Percentiles rank a stretch among this genome's conserved stretches.
These are phyloP conservation scores for Conomelus anceps DNA, from an alignment of 2,888 invertebrate genomes.

Conservation along the genomic window DNA sequence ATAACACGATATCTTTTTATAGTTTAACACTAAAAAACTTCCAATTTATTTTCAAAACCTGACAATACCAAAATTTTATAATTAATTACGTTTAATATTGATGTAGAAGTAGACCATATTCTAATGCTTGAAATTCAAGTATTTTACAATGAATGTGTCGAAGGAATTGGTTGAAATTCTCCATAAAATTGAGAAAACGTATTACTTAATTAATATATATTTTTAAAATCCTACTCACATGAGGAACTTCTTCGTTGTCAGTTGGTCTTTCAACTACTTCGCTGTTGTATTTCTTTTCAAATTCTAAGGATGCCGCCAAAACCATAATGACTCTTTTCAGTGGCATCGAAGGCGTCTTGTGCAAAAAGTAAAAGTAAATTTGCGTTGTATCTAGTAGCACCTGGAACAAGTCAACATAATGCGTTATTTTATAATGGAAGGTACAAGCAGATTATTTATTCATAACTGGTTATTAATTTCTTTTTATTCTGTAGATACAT, in stretches of 20 bases:
- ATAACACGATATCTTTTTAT: no score
- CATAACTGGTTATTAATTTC: background rate
- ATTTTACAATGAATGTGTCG: no score
- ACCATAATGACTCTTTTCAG: constrained; percentile 95
- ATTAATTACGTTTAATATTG: no score
- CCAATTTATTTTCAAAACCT: no score
- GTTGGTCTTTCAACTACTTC: constrained; percentile 88
- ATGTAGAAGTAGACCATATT: no score
- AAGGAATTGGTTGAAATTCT: no score
- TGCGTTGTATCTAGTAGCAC: constrained; percentile 94
- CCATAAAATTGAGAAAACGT: background rate
- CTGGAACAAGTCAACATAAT: constrained; percentile 39
- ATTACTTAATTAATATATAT: background rate
- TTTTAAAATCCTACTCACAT: constrained; percentile 52
- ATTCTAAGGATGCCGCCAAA: constrained; percentile 92
- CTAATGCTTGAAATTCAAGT: no score
- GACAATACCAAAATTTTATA: no score
- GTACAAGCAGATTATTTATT: no score
- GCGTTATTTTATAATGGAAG: no score
- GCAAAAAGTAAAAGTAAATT: constrained; percentile 91
- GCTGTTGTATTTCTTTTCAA: constrained; percentile 87
- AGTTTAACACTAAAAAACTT: no score
- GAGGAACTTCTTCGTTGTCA: constrained; percentile 91
- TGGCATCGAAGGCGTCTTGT: constrained; percentile 92
- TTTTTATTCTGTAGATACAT: background rate